phyloP scores from a whole-genome alignment of 2,797 vertebrate species.

The Sebastes matsubarae region DNA sequence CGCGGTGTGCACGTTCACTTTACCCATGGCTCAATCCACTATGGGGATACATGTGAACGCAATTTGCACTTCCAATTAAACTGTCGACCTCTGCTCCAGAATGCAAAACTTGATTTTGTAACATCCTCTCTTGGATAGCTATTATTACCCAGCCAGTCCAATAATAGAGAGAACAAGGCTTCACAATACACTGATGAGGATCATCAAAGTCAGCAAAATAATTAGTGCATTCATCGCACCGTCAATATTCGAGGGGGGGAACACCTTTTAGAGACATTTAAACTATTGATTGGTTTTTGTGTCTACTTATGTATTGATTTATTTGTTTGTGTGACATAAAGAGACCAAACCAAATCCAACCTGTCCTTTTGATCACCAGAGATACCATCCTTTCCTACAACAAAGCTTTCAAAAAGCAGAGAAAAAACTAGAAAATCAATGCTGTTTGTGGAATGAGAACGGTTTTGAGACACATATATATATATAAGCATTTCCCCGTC shows the following conservation, averaged over 20 bases:
- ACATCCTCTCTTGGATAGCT: constrained; percentile 72
- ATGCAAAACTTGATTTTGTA: constrained; percentile 82
- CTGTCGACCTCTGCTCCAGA: constrained; percentile 90
- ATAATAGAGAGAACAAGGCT: constrained; percentile 46
- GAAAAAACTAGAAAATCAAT: neutral
- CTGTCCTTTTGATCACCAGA: neutral
- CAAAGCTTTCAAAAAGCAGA: neutral
- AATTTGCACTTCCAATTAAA: constrained; percentile 97
- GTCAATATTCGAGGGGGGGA: constrained; percentile 19
- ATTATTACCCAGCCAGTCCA: constrained; percentile 76
- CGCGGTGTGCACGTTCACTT: constrained; percentile 76
- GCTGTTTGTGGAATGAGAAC: neutral
- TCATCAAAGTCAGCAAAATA: constrained; percentile 66
- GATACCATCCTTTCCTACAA: neutral
- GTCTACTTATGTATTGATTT: neutral
- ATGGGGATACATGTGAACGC: constrained; percentile 91
- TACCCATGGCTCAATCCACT: constrained; percentile 85
- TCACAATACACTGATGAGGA: constrained; percentile 22
- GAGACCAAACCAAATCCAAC: neutral
- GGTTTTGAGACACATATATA: neutral
- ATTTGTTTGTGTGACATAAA: neutral
- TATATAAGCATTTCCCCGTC: neutral
- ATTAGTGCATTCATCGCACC: constrained; percentile 11
- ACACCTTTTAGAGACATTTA: neutral
- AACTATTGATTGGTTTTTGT: neutral